Conservation (phyloP, 2,797 vertebrate species). For the Thripadectes ignobilis region DNA sequence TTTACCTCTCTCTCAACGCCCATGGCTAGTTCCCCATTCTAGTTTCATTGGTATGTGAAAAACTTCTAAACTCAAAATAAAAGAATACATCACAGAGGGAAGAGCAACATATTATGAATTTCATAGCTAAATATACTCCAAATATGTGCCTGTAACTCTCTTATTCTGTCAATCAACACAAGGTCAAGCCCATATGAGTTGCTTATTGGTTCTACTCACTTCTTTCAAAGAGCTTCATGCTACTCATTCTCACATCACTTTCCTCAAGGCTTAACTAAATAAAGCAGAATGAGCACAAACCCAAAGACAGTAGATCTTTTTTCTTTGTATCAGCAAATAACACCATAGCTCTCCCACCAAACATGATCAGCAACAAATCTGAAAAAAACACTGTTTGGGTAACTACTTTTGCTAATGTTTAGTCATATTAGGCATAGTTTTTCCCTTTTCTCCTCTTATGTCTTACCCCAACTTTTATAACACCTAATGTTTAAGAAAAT, state of each 20-base stretch:
- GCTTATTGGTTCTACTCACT: background rate
- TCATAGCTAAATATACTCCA: background rate
- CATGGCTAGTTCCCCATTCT: background rate
- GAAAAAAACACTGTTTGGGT: background rate
- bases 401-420: background rate
- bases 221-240: background rate
- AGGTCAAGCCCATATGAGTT: accelerated
- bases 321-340: background rate
- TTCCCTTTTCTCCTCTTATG: background rate
- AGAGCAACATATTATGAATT: background rate
- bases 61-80: background rate
- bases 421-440: background rate
- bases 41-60: background rate
- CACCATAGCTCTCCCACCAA: background rate
- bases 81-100: background rate
- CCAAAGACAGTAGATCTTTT: background rate
- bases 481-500: background rate
- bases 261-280: background rate
- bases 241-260: background rate
- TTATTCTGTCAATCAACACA: background rate
- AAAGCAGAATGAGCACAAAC: background rate
- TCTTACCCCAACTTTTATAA: background rate
- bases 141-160: background rate
- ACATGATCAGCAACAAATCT: background rate
- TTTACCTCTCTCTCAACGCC: background rate